Conservation (phyloP, 2,113 vertebrate species). For the Paramisgurnus dabryanus region DNA sequence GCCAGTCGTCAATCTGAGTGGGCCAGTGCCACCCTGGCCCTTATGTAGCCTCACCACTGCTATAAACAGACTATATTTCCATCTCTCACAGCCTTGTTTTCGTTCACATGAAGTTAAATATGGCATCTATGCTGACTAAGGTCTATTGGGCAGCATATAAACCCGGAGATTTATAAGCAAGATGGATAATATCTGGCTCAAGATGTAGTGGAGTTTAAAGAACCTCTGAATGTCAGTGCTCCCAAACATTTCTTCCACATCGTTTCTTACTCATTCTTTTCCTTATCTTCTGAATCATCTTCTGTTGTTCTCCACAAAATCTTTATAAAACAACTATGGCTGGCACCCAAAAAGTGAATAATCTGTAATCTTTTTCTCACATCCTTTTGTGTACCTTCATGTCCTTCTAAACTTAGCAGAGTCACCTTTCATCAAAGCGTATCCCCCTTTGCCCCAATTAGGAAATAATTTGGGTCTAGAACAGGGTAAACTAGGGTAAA, state of each 20-base stretch:
- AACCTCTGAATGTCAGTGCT: conserved; percentile 28
- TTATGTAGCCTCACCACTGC: too few relatives aligned
- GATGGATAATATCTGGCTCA: not conserved
- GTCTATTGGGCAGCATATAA: not conserved
- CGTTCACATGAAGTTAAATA: not conserved
- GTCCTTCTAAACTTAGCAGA: too few relatives aligned
- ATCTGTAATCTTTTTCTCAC: too few relatives aligned
- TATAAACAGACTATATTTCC: too few relatives aligned
- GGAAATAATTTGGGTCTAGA: too few relatives aligned
- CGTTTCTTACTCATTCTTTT: not conserved
- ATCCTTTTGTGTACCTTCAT: too few relatives aligned
- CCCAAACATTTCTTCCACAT: conserved; percentile 12
- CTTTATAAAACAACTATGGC: not conserved
- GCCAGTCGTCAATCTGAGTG: too few relatives aligned
- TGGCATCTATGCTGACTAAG: not conserved
- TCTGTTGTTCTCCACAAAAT: not conserved
- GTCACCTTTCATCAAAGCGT: too few relatives aligned
- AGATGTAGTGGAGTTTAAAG: not conserved
- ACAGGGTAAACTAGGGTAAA: too few relatives aligned
- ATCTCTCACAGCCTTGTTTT: not conserved
- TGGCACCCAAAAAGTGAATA: not conserved
- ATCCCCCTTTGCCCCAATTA: too few relatives aligned
- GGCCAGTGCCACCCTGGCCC: too few relatives aligned
- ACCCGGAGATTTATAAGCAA: not conserved
- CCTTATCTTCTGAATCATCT: not conserved